Conservation (phyloP, 2,888 invertebrate genomes). For the Nymphalis urticae region DNA sequence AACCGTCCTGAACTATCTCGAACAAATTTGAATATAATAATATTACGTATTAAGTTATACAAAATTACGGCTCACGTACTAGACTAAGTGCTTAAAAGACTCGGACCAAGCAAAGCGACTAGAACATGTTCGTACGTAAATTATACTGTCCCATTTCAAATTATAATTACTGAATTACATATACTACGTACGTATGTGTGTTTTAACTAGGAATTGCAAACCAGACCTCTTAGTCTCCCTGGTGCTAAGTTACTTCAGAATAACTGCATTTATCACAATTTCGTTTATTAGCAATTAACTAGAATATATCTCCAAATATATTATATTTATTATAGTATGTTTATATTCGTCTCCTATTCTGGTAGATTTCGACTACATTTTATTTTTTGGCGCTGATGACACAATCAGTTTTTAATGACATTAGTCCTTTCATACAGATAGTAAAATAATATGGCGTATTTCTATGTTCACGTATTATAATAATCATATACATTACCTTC, state of each 20-base stretch:
- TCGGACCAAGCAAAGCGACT: constrained; percentile 9
- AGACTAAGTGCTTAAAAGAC: constrained; percentile 4
- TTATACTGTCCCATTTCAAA: constrained; percentile 31
- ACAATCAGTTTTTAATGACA: too few relatives aligned
- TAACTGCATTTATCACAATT: constrained; percentile 19
- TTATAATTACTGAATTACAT: constrained; percentile 32
- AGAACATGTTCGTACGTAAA: constrained; percentile 25
- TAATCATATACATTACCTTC: too few relatives aligned
- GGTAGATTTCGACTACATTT: too few relatives aligned
- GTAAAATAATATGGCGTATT: too few relatives aligned
- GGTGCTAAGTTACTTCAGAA: constrained; percentile 24
- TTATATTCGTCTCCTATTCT: too few relatives aligned
- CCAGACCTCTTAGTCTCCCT: constrained; percentile 31
- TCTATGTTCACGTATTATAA: too few relatives aligned
- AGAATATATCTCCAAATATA: background rate
- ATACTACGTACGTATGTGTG: constrained; percentile 20
- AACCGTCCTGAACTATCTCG: background rate
- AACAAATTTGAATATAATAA: constrained; percentile 2
- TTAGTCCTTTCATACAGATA: too few relatives aligned
- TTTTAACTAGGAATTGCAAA: constrained; percentile 25
- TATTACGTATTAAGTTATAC: constrained; percentile 7
- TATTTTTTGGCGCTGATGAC: too few relatives aligned
- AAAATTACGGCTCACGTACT: background rate
- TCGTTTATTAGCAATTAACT: constrained; percentile 1
- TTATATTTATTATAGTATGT: too few relatives aligned